Conservation (phyloP, 1,140 invertebrate genomes). For the Limonius californicus region DNA sequence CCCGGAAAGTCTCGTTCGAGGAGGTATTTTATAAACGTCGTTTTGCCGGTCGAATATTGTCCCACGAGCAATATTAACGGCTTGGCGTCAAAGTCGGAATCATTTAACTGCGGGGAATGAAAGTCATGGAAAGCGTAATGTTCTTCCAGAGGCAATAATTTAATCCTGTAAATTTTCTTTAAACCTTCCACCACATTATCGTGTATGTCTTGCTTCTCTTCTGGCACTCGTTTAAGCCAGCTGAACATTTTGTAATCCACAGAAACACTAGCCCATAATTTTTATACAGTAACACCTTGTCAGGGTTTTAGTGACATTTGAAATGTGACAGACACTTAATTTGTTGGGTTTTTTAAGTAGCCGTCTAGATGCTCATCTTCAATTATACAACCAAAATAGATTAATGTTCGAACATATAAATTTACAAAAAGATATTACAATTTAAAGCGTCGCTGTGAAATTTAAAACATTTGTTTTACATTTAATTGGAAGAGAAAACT, state of each 20-base stretch:
- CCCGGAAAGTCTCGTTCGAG: conserved; percentile 64
- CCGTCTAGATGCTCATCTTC: too few relatives aligned
- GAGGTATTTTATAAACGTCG: conserved; percentile 67
- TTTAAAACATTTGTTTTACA: too few relatives aligned
- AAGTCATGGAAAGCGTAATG: conserved; percentile 72
- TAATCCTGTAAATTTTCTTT: conserved; percentile 61
- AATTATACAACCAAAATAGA: too few relatives aligned
- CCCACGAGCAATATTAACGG: conserved; percentile 71
- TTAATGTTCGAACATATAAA: too few relatives aligned
- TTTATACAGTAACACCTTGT: too few relatives aligned
- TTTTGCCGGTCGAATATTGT: conserved; percentile 75
- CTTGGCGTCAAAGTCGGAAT: conserved; percentile 73
- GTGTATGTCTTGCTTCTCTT: conserved; percentile 54
- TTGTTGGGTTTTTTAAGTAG: too few relatives aligned
- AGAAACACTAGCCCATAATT: too few relatives aligned
- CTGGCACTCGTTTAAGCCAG: conserved; percentile 46
- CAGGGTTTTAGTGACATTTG: too few relatives aligned
- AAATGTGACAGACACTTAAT: too few relatives aligned
- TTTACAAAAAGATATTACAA: too few relatives aligned
- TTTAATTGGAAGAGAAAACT: too few relatives aligned
- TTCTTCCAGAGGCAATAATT: conserved; percentile 66
- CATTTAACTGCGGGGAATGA: conserved; percentile 66
- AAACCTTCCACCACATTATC: conserved; percentile 51
- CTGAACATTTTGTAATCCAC: conserved; percentile 53
- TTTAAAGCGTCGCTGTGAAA: too few relatives aligned